A percentile compares a stretch with the other conserved stretches of the same genome.
phyloP scores from a whole-genome alignment of 2,113 vertebrate genomes.

The Poeciliopsis turrubarensis region DNA sequence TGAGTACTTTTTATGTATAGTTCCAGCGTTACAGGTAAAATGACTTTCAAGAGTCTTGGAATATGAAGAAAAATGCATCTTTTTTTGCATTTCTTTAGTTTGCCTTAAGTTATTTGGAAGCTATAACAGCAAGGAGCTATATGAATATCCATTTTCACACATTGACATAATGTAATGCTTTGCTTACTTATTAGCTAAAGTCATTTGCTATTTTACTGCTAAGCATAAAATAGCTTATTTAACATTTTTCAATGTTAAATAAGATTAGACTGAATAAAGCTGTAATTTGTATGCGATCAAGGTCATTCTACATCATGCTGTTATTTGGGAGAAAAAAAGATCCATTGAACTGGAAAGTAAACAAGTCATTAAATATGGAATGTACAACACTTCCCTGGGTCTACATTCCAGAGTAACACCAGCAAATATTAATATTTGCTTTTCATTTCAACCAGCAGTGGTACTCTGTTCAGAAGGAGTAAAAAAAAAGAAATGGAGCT shows the following conservation, averaged over 20 bases:
- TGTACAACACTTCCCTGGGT: conserved; percentile 62
- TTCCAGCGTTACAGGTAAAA: background rate
- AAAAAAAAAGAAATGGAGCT: conserved; percentile 24
- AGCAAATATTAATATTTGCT: conserved; percentile 85
- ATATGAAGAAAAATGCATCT: background rate
- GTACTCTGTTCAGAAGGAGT: conserved; percentile 61
- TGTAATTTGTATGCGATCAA: conserved; percentile 2
- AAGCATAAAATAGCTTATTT: too few species aligned
- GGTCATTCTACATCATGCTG: conserved; percentile 9
- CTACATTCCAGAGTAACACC: conserved; percentile 74
- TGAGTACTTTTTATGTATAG: too few species aligned
- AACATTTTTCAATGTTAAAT: background rate
- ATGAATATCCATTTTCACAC: background rate
- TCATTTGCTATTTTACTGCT: background rate
- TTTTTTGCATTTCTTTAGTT: background rate
- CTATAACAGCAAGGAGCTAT: background rate
- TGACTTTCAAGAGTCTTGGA: background rate
- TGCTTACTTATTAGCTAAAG: background rate
- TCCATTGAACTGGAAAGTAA: conserved; percentile 42
- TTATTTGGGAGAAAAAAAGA: conserved; percentile 28
- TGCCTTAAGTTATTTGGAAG: background rate
- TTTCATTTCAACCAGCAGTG: conserved; percentile 79
- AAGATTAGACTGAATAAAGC: background rate
- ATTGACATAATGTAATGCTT: background rate
- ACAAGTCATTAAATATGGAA: conserved; percentile 75